phyloP scores from a whole-genome alignment of 2,113 vertebrate species.

The Phodopus roborovskii region DNA sequence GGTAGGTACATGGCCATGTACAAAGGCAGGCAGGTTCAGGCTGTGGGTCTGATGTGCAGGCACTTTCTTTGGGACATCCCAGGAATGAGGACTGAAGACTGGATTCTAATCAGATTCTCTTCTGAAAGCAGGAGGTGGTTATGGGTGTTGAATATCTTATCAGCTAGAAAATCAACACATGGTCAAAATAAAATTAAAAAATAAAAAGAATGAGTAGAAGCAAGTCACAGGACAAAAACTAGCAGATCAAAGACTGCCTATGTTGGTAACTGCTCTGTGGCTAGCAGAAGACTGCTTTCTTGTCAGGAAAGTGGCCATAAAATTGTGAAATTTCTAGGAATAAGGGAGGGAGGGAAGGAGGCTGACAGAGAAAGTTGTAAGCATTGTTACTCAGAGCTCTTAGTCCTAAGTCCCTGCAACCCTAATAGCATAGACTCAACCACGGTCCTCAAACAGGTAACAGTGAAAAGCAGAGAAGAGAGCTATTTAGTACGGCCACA shows the following conservation, averaged over 20 bases:
- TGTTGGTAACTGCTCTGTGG: fast-evolving
- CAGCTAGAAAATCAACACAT: neutral
- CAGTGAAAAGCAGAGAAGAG: neutral
- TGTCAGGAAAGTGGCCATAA: neutral
- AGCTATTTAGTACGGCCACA: neutral
- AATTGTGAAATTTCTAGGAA: neutral
- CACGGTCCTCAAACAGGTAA: neutral
- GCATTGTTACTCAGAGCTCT: neutral
- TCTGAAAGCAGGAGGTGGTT: neutral
- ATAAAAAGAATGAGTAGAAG: too few relatives aligned
- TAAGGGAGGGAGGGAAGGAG: neutral
- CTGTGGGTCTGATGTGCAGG: neutral
- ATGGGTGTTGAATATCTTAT: neutral
- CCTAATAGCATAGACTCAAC: neutral
- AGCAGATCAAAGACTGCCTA: fast-evolving
- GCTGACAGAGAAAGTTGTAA: neutral
- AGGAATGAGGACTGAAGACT: neutral
- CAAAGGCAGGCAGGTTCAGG: neutral
- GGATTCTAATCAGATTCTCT: fast-evolving
- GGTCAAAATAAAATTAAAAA: too few relatives aligned
- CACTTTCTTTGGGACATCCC: neutral
- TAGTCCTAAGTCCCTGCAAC: neutral
- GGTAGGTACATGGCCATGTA: neutral
- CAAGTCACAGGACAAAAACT: fast-evolving
- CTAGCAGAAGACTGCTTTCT: neutral